A percentile compares a stretch with the other conserved stretches of the same genome.
Conservation (phyloP, 2,888 invertebrate genomes). For the Xestia ashworthii region DNA sequence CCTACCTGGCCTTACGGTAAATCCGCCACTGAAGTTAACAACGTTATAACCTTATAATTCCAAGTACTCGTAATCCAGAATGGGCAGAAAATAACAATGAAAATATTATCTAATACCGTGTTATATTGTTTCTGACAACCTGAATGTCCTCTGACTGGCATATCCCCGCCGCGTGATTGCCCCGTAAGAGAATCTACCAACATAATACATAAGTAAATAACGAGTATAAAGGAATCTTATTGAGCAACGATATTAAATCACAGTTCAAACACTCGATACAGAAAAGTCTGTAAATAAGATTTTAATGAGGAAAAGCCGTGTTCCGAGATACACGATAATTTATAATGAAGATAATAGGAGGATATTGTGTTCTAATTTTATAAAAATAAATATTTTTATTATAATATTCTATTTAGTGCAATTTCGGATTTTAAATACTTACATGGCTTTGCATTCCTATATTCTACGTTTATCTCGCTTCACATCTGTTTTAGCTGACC, state of each 20-base stretch:
- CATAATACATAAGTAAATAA: slow-evolving; percentile 14
- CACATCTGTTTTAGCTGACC: slow-evolving; percentile 29
- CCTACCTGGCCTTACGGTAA: too few relatives aligned
- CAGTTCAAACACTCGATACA: slow-evolving; percentile 24
- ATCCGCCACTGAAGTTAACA: too few relatives aligned
- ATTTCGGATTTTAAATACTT: slow-evolving; percentile 1
- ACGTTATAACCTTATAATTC: slow-evolving; percentile 6
- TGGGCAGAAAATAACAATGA: slow-evolving; percentile 11
- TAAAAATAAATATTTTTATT: background rate
- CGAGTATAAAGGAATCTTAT: slow-evolving; percentile 12
- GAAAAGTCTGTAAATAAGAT: slow-evolving; percentile 15
- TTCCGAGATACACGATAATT: background rate
- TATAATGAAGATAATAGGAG: slow-evolving; percentile 10
- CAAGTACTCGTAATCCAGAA: background rate
- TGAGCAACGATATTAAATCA: slow-evolving; percentile 27
- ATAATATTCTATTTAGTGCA: background rate
- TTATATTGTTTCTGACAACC: slow-evolving; percentile 14
- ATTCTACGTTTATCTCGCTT: slow-evolving; percentile 11
- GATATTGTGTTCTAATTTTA: slow-evolving; percentile 6
- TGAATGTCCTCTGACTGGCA: slow-evolving; percentile 5
- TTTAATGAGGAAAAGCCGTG: slow-evolving; percentile 30
- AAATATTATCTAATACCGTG: background rate
- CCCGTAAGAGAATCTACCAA: slow-evolving; percentile 3
- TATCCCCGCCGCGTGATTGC: slow-evolving; percentile 2
- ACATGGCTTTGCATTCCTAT: background rate